Evolutionary conservation across 1,140 invertebrate genomes (phyloP).

Genomic region (Popillia japonica): DNA sequence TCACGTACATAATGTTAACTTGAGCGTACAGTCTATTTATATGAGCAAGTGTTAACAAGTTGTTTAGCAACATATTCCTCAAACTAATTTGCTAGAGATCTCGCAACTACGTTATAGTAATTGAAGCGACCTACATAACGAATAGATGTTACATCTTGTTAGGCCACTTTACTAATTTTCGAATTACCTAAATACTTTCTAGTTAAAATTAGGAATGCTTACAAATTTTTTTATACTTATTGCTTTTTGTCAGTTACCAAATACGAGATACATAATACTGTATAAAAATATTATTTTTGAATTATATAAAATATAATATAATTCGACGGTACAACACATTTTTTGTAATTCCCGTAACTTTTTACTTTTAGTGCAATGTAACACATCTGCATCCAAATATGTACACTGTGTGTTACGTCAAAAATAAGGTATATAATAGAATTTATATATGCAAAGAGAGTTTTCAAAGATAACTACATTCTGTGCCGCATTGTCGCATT

Average conservation of each 20-base stretch:
- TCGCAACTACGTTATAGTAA: not conserved
- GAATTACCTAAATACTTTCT: no score
- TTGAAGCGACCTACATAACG: not conserved
- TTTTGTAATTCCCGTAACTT: no score
- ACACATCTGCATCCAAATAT: not conserved
- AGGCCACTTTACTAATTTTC: no score
- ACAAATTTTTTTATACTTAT: no score
- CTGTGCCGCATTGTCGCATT: not conserved
- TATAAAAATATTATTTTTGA: no score
- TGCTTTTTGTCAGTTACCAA: no score
- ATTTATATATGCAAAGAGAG: slow-evolving; percentile 1
- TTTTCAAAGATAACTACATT: not conserved
- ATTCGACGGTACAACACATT: no score
- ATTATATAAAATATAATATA: no score
- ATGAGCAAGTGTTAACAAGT: not conserved
- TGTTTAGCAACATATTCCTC: not conserved
- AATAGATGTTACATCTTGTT: not conserved
- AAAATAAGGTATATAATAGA: not conserved
- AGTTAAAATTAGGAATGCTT: no score
- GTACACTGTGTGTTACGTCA: not conserved
- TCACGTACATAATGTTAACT: no score
- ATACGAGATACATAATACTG: no score
- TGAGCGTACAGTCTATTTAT: not conserved
- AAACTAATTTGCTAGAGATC: not conserved
- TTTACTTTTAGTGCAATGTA: no score